Percentiles rank a stretch among this genome's conserved stretches.
phyloP scores from a whole-genome alignment of 2,797 vertebrate species.

The Premnoplex brunnescens region DNA sequence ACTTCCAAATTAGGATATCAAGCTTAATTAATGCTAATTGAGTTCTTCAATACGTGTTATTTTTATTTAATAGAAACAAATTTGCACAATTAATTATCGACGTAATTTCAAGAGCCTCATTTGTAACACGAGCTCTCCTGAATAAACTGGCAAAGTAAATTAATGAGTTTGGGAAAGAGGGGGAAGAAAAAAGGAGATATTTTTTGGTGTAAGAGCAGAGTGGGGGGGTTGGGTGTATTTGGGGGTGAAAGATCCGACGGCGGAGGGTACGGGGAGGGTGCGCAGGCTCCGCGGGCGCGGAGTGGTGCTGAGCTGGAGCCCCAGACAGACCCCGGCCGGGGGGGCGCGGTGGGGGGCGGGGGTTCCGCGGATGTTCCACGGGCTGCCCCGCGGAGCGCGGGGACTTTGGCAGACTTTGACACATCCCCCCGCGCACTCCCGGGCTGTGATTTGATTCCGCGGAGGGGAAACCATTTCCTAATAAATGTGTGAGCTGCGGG shows the following conservation, averaged over 20 bases:
- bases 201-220: background rate
- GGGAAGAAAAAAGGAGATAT: background rate
- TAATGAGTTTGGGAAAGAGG: slow-evolving; percentile 69
- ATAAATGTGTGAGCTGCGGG: slow-evolving; percentile 43
- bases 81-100: slow-evolving; percentile 99
- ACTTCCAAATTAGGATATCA: slow-evolving; percentile 99
- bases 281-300: background rate
- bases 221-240: background rate
- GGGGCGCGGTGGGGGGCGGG: background rate
- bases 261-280: background rate
- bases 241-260: background rate
- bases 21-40: slow-evolving; percentile 99
- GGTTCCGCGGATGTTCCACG: background rate
- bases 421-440: background rate
- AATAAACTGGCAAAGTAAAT: slow-evolving; percentile 77
- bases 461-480: slow-evolving; percentile 45
- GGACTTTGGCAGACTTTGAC: background rate
- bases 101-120: slow-evolving; percentile 97
- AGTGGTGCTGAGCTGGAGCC: background rate
- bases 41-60: slow-evolving; percentile 99
- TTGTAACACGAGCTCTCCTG: slow-evolving; percentile 85
- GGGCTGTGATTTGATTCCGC: slow-evolving; percentile 37
- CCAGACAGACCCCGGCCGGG: background rate
- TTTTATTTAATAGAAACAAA: slow-evolving; percentile 99
- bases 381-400: background rate